Percentiles rank a stretch among this genome's conserved stretches.
These are phyloP conservation scores for Cygnus atratus DNA, from an alignment of 2,113 vertebrate genomes.

Conservation along the genomic window DNA sequence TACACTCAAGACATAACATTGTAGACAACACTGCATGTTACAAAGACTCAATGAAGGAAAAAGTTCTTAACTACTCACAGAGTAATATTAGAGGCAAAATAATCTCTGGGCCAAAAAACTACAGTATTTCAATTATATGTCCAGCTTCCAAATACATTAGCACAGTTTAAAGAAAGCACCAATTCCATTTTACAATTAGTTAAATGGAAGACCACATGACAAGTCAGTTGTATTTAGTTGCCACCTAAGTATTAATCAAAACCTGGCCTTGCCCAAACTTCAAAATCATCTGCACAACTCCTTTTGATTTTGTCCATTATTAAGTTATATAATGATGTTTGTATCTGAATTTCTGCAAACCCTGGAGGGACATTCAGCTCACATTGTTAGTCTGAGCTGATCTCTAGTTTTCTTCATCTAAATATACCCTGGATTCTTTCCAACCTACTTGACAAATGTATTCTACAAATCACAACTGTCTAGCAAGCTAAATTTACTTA, in stretches of 20 bases:
- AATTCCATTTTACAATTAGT: neutral
- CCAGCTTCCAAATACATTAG: neutral
- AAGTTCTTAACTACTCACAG: neutral
- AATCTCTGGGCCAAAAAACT: neutral
- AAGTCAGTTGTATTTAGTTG: neutral
- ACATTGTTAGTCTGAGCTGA: neutral
- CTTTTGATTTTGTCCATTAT: neutral
- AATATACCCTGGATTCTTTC: conserved; percentile 31
- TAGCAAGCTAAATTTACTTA: conserved; percentile 36
- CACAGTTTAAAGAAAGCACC: neutral
- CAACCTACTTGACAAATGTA: conserved; percentile 55
- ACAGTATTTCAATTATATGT: neutral
- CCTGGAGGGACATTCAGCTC: neutral
- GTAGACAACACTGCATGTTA: neutral
- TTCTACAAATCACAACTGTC: conserved; percentile 24
- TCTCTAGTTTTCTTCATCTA: neutral
- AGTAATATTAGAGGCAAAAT: neutral
- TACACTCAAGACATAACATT: neutral
- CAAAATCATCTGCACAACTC: neutral
- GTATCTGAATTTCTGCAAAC: neutral
- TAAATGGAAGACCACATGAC: neutral
- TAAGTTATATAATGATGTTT: neutral
- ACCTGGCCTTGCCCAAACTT: neutral
- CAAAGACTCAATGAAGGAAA: neutral
- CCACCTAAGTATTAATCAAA: neutral